phyloP scores from a whole-genome alignment of 1,140 invertebrate genomes.

The Ceratina australensis region DNA sequence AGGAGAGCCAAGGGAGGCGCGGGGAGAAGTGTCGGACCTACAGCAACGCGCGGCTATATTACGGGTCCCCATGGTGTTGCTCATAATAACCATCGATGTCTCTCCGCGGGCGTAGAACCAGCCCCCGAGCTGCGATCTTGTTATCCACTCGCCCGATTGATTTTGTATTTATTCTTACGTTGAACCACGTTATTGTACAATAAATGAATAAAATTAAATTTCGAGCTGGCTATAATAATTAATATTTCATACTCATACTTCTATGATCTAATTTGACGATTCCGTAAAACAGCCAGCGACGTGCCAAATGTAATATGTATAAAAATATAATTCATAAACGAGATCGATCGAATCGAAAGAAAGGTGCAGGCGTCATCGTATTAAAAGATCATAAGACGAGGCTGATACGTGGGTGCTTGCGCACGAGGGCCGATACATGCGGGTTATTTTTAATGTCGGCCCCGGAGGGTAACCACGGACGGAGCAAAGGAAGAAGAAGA shows the following conservation, averaged over 20 bases:
- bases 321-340: no score
- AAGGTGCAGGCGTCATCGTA: conserved; percentile 4
- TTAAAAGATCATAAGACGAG: conserved; percentile 58
- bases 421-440: conserved; percentile 43
- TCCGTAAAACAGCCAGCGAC: no score
- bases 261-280: no score
- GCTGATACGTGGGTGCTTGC: conserved; percentile 41
- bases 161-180: conserved; percentile 26
- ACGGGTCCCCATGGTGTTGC: conserved; percentile 75
- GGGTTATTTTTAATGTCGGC: conserved; percentile 63
- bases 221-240: no score
- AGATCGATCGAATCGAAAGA: no score
- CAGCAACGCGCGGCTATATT: conserved; percentile 73
- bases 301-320: no score
- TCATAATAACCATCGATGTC: conserved; percentile 77
- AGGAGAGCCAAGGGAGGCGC: conserved; percentile 62
- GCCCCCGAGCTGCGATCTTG: conserved; percentile 57
- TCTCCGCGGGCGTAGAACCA: conserved; percentile 59
- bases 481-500: conserved; percentile 26
- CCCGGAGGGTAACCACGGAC: conserved; percentile 19
- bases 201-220: no score
- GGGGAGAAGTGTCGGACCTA: conserved; percentile 70
- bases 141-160: conserved; percentile 50
- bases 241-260: no score
- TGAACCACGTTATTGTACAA: neutral